These are phyloP conservation scores for Speoplatyrhinus poulsoni DNA, from an alignment of 2,113 vertebrate genomes.

Conservation along the genomic window DNA sequence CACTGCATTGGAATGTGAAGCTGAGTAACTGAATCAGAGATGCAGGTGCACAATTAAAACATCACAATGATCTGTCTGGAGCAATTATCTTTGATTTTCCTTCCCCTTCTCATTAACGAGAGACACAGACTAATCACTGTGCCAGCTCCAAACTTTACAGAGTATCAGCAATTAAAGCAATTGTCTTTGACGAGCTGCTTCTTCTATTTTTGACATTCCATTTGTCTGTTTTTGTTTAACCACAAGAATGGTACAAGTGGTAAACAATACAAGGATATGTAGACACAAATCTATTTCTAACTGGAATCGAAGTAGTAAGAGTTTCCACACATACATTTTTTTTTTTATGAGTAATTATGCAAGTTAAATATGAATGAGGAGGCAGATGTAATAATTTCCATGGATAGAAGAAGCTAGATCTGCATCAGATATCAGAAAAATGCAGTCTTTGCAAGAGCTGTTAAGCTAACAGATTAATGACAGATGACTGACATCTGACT, in stretches of 20 bases:
- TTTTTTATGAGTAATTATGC: background rate
- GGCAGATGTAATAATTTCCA: background rate
- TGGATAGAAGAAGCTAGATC: background rate
- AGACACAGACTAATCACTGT: conserved; percentile 54
- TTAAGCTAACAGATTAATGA: background rate
- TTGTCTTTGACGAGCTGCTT: conserved; percentile 33
- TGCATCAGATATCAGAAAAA: background rate
- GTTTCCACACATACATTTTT: background rate
- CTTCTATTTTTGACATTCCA: conserved; percentile 16
- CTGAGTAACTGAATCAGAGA: conserved; percentile 29
- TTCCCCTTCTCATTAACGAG: conserved; percentile 41
- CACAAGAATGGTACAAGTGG: background rate
- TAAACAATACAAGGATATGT: background rate
- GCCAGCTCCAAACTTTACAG: conserved; percentile 52
- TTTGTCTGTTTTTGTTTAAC: conserved; percentile 14
- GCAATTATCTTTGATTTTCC: conserved; percentile 73
- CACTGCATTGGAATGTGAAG: conserved; percentile 15
- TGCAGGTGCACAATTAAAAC: conserved; percentile 67
- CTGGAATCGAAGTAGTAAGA: background rate
- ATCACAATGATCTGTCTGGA: conserved; percentile 62
- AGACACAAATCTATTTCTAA: background rate
- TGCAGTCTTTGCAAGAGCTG: background rate
- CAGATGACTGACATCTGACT: no score
- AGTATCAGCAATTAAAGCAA: conserved; percentile 55
- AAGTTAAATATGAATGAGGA: background rate